Evolutionary conservation across 2,113 vertebrate species (phyloP).

Genomic region (Entelurus aequoreus): DNA sequence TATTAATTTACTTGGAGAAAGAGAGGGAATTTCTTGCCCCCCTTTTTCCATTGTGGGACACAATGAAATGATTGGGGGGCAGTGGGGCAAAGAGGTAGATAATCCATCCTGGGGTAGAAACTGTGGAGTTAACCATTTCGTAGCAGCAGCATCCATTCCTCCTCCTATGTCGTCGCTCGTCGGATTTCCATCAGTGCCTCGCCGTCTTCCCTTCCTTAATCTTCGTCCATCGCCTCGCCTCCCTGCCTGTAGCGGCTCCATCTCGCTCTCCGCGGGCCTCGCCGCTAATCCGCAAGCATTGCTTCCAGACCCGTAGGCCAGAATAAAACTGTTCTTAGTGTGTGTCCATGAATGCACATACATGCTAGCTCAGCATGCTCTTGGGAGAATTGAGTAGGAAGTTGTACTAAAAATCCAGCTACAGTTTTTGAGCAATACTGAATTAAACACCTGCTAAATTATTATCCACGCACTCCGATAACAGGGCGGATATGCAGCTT

Average conservation of each 20-base stretch:
- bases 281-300: conserved; percentile 35
- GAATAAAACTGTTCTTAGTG: conserved; percentile 43
- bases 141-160: conserved; percentile 28
- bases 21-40: conserved; percentile 44
- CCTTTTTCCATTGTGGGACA: conserved; percentile 35
- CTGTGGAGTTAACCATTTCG: conserved; percentile 62
- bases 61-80: conserved; percentile 54
- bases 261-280: conserved; percentile 47
- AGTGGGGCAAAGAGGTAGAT: conserved; percentile 52
- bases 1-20: conserved; percentile 67
- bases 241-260: conserved; percentile 32
- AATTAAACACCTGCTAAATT: no score
- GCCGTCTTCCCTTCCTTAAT: background rate
- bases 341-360: conserved; percentile 53
- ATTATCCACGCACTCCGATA: no score
- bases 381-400: background rate
- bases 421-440: no score
- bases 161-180: conserved; percentile 26
- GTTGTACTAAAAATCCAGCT: background rate
- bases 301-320: background rate
- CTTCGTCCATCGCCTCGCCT: conserved; percentile 23
- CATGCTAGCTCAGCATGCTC: conserved; percentile 25
- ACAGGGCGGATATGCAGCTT: no score
- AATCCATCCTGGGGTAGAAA: conserved; percentile 61
- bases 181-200: conserved; percentile 27